These are phyloP conservation scores for Oscheius onirici DNA, from an alignment of 2,888 invertebrate genomes.

Conservation along the genomic window DNA sequence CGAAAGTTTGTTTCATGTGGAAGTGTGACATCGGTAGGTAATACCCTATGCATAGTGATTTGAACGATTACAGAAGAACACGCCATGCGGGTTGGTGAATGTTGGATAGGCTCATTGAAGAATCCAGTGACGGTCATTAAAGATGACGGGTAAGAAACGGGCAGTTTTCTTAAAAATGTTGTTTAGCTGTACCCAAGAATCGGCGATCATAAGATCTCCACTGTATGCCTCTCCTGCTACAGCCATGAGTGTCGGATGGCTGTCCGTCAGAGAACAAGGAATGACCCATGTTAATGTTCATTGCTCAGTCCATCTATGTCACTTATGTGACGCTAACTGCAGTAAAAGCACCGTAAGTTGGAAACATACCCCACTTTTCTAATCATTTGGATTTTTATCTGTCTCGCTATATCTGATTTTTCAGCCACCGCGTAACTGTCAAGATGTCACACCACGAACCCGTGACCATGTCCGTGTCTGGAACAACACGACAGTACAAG, in stretches of 20 bases:
- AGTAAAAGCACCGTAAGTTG: constrained; percentile 44
- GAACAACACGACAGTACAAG: neutral
- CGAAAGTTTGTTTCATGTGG: constrained; percentile 52
- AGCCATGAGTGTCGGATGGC: constrained; percentile 49
- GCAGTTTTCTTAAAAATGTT: neutral
- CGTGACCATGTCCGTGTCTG: constrained; percentile 13
- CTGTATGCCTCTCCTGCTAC: constrained; percentile 40
- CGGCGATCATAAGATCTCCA: constrained; percentile 49
- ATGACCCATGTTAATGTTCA: constrained; percentile 50
- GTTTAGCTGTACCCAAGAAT: constrained; percentile 43
- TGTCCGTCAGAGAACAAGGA: constrained; percentile 45
- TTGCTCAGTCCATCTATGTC: constrained; percentile 47
- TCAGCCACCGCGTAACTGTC: constrained; percentile 13
- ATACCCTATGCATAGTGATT: neutral
- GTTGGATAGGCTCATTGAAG: constrained; percentile 49
- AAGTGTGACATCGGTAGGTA: constrained; percentile 47
- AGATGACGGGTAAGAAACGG: constrained; percentile 35
- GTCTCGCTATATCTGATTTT: neutral
- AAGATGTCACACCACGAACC: neutral
- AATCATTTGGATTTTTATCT: neutral
- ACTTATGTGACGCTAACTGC: constrained; percentile 46
- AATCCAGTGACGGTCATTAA: constrained; percentile 48
- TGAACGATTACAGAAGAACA: constrained; percentile 43
- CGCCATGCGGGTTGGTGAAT: constrained; percentile 50
- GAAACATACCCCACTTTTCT: neutral